Evolutionary conservation across 2,113 vertebrate genomes (phyloP).

Genomic region (Microtus oregoni): DNA sequence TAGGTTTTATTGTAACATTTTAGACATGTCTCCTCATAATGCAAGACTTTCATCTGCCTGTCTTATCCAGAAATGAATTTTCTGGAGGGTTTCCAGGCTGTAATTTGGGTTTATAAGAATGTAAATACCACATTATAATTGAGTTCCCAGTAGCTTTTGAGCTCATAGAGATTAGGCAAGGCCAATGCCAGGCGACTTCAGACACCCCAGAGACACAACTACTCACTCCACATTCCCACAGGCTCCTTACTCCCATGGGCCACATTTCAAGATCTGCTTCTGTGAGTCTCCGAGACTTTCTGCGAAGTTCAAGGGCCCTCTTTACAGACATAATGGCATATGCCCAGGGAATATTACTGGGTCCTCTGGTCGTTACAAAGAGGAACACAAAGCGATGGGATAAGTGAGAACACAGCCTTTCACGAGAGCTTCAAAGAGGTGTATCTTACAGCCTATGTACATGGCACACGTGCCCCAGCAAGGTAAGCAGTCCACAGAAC

Average conservation of each 20-base stretch:
- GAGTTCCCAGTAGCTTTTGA: constrained; percentile 65
- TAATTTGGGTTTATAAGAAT: constrained; percentile 67
- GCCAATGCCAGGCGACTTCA: not conserved
- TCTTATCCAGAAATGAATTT: constrained; percentile 76
- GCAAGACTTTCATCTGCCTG: constrained; percentile 74
- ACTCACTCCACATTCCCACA: not conserved
- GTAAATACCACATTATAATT: constrained; percentile 52
- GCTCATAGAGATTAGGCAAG: constrained; percentile 21
- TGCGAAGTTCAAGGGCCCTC: not conserved
- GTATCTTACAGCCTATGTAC: not conserved
- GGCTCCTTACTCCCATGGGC: not conserved
- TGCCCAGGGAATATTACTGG: not conserved
- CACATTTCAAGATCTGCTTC: constrained; percentile 21
- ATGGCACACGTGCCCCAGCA: not conserved
- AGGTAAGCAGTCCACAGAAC: no score
- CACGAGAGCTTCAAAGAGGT: not conserved
- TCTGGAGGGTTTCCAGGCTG: constrained; percentile 17
- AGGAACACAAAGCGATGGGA: not conserved
- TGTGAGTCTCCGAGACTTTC: not conserved
- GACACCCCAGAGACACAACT: constrained; percentile 18
- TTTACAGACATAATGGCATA: not conserved
- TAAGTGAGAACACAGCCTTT: not conserved
- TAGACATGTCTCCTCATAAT: constrained; percentile 73
- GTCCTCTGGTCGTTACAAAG: not conserved
- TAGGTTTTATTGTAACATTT: constrained; percentile 84